Base-by-base conservation (phyloP, 2,888 invertebrate genomes). In the Aleiodes testaceus region DNA sequence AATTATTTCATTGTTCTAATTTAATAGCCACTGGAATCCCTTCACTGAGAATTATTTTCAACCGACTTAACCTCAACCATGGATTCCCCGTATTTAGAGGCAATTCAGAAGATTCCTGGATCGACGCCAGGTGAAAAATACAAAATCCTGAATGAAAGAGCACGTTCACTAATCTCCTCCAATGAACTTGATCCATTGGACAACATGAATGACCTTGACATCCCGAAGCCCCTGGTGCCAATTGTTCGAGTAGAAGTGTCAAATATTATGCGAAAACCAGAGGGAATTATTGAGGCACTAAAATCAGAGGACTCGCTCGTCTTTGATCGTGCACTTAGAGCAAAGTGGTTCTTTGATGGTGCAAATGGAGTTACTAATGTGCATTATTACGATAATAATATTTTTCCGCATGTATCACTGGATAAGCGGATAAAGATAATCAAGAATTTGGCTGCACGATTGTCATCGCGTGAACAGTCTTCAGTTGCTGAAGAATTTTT, bases 71-170 rank as follows among this genome's bases (percentile, higher is more conserved):
- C 9, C n/a, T 64, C 64, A 44, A 16, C 45, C 22, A 59, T 42
- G 77, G 26, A 70, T 6, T 72, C 77, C 26, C 67, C 82, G 47
- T 81, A 81, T 69, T 67, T 87, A 42, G 67, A 78, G 2, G 83
- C 82, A 1, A 83, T 85, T 67, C 86, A 86, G 72, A 18, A 69
- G 1, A 65, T 87, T 14, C 75, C 81, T 0, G 86, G 86, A 0
- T 61, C 67, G 1, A 83, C 80, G 0, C 79, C 81, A 0, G 72
- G 72, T 4, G 78, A 85, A 47, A 86, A 86, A 52, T 78, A 72
- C 36, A 71, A 61, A 65, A 77, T 76, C 63, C 79, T 87, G 7
- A 79, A 80, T 55, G 49, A 53, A 1, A 68, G 78, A 0, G 76
- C 79, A 9, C 52, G 75, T 7, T 65, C 73, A 1, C 53, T 53